Conservation (phyloP, 2,797 vertebrate genomes). For the Tokudaia tokunoshimensis region DNA sequence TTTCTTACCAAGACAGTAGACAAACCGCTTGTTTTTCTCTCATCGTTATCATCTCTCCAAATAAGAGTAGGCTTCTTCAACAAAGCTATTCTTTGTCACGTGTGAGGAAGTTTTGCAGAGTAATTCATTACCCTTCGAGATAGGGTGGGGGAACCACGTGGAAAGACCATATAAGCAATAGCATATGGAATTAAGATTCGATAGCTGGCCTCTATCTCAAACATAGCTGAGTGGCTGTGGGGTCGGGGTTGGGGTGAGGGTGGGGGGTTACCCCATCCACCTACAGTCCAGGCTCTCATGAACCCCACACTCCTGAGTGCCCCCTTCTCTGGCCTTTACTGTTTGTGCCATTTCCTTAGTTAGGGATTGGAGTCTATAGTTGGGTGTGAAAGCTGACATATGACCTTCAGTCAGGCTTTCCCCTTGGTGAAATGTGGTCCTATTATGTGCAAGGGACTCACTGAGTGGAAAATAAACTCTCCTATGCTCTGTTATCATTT, state of each 20-base stretch:
- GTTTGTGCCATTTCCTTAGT: neutral
- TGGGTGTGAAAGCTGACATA: neutral
- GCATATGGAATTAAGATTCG: neutral
- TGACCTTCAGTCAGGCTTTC: neutral
- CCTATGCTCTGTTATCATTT: neutral
- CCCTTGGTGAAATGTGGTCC: neutral
- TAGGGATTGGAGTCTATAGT: neutral
- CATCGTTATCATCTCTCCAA: neutral
- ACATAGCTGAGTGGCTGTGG: neutral
- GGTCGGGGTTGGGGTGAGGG: neutral
- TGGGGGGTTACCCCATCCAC: neutral
- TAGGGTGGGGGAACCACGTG: neutral
- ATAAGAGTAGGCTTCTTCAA: neutral
- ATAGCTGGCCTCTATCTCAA: neutral
- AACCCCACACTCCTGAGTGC: neutral
- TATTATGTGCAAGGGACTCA: constrained; percentile 2
- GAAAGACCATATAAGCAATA: neutral
- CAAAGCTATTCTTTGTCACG: neutral
- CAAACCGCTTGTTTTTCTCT: neutral
- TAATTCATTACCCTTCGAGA: neutral
- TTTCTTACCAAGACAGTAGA: constrained; percentile 37
- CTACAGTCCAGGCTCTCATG: neutral
- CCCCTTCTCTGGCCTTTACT: neutral
- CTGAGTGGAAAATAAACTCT: neutral
- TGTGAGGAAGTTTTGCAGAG: neutral